These are phyloP conservation scores for Cossypha heuglini DNA, from an alignment of 2,797 vertebrate species.

Conservation along the genomic window DNA sequence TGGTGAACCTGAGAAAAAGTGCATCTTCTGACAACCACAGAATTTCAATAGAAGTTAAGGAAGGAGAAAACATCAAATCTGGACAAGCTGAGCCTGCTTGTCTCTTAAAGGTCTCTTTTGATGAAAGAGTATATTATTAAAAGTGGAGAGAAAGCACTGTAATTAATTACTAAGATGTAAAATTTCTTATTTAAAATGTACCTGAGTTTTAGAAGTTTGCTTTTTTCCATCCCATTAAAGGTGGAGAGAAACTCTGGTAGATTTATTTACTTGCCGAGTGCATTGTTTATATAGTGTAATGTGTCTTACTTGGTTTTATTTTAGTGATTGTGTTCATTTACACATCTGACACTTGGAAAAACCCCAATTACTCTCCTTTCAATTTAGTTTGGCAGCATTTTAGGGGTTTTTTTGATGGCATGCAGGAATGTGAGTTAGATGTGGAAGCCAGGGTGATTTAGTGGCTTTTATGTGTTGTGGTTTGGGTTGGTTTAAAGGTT, in stretches of 20 bases:
- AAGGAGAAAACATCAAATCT: neutral
- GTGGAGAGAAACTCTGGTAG: neutral
- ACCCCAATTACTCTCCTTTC: neutral
- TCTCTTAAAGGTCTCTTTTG: neutral
- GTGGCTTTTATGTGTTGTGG: neutral
- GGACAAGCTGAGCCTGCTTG: neutral
- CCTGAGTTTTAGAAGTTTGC: neutral
- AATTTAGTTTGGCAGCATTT: neutral
- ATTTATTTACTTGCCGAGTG: neutral
- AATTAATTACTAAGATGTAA: neutral
- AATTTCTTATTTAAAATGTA: neutral
- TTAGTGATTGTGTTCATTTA: neutral
- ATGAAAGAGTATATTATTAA: neutral
- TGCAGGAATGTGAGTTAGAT: neutral
- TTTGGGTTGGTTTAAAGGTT: neutral
- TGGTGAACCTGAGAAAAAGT: neutral
- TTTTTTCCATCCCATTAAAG: neutral
- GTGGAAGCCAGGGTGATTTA: neutral
- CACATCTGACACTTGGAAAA: neutral
- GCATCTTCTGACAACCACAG: neutral
- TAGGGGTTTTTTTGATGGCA: neutral
- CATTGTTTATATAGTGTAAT: neutral
- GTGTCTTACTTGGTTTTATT: neutral
- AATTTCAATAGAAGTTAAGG: neutral
- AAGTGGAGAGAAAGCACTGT: neutral